Base-by-base conservation (phyloP, 2,888 invertebrate genomes). In the Eumerus sabulonum region DNA sequence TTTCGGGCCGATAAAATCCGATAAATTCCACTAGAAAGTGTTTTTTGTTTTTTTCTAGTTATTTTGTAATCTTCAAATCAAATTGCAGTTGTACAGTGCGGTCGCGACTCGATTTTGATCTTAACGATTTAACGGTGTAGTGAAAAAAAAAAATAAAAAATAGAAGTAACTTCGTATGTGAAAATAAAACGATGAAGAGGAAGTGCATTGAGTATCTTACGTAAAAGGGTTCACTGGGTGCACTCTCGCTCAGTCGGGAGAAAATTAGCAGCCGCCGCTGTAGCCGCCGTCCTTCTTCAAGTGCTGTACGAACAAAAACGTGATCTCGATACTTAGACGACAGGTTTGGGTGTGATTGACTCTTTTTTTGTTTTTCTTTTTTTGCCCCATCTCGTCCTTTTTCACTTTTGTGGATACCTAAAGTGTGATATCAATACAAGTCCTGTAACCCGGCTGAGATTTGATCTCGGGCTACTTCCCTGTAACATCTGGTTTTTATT, bases 1-100 rank as follows among this genome's bases (percentile, higher is more conserved):
- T 73, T 74, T 68, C 68, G 79, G 68, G 68, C 68, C 68, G 73
- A 74, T 70, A 74, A 74, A 79, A 79, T 79, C 68, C 74, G 60
- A 79, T 74, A 79, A 79, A 79, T 79, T 79, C 79, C 74, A 74
- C 74, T 79, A 74, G 79, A 79, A 79, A 79, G 74, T 79, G 79
- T 74, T 67, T 72, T 42, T 12, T 36, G 47, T 27, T 27, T 7
- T 7, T 48, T 50, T 5, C 54, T 36, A 36, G 42, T 44, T 38
- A 9, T 27, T 35, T 27, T 54, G 42, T 42, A 50, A 5, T 50
- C 9, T 16, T 47, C 60, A 67, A 74, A 79, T 74, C 45, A 54
- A 73, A 70, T 74, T 67, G 68, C 59, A 67, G 60, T 72, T 56
- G 51, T 72, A 60, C 44, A 67, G 68, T 74, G 79, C 74, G 68